Evolutionary conservation across 2,113 vertebrate species (phyloP).

Genomic region (Takifugu flavidus): DNA sequence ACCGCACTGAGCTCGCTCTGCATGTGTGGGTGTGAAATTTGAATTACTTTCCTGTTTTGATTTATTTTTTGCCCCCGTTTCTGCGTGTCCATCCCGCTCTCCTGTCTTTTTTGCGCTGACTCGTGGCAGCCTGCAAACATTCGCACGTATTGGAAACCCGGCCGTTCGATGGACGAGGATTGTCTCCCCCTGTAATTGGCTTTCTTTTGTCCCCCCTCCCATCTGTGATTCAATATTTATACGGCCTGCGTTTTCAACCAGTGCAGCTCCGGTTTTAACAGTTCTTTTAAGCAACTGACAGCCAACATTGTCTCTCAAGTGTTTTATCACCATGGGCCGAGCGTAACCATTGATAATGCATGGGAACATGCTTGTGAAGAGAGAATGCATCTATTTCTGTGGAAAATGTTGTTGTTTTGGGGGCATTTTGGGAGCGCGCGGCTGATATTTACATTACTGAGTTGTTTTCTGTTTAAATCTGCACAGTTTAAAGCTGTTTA

Average conservation of each 20-base stretch:
- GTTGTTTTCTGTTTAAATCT: conserved; percentile 8
- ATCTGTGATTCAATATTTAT: conserved; percentile 47
- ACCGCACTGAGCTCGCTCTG: conserved; percentile 30
- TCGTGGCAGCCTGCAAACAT: conserved; percentile 44
- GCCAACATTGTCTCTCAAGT: conserved; percentile 39
- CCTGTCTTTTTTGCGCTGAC: conserved; percentile 30
- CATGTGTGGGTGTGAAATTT: conserved; percentile 14
- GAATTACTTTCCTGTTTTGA: conserved; percentile 26
- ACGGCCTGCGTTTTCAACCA: conserved; percentile 32
- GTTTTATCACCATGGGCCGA: conserved; percentile 37
- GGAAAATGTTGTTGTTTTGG: conserved; percentile 17
- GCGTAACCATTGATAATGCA: conserved; percentile 45
- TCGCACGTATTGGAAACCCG: conserved; percentile 34
- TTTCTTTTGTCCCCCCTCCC: conserved; percentile 10
- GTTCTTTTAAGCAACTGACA: conserved; percentile 48
- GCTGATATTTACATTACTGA: conserved; percentile 17
- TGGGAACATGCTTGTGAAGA: conserved; percentile 38
- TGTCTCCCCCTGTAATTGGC: conserved; percentile 32
- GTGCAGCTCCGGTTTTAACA: conserved; percentile 37
- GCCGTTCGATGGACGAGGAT: conserved; percentile 28
- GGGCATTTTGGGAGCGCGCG: conserved; percentile 21
- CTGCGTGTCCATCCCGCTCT: conserved; percentile 12
- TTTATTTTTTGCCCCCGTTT: conserved; percentile 7
- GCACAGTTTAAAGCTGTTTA: conserved; percentile 3
- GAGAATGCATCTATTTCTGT: conserved; percentile 23